Evolutionary conservation across 2,888 invertebrate genomes (phyloP), one percentile per base, ranked within the genome.

Genomic region (Gortyna flavago): DNA sequence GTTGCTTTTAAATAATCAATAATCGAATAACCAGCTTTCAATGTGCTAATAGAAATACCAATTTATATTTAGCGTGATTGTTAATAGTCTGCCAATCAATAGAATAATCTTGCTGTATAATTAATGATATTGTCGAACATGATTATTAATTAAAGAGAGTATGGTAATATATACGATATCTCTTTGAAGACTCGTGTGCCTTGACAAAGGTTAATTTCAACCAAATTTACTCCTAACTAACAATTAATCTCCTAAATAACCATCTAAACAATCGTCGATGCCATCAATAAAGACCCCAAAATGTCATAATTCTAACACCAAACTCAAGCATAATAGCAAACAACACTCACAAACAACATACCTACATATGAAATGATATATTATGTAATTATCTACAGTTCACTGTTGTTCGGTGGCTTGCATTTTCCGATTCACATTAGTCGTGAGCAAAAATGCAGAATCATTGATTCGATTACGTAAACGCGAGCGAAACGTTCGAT

Each of bases 401-500:
- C 1, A 18, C 48, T 66, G 29, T 69, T 69, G 32, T 61, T 61
- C 7, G 7, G 35, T 48, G 29, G 35, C 41, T 65, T 61, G 59
- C 61, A 48, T 64, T 67, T 65, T 41, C 61, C 51, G n/a, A 61
- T 18, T 38, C 59, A 57, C 66, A 69, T 80, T 67, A 80, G 65
- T 70, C 35, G 21, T 25, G 72, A 59, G 48, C 38, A 79, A 85
- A 85, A 77, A 68, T 86, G 85, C 83, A 74, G 75, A 85, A 71
- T 85, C 88, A 85, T 79, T 62, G 32, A 85, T 73, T 87, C 79
- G 79, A 85, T 85, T 85, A 87, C 79, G 21, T 29, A 69, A 86
- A 84, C 61, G 83, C 13, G 48, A 87, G 21, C 62, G 75, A 51
- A 72, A 73, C 71, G 68, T 59, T 68, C 66, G 72, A 87, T 87